phyloP scores from a whole-genome alignment of 2,113 vertebrate species.

The Mus spicilegus region DNA sequence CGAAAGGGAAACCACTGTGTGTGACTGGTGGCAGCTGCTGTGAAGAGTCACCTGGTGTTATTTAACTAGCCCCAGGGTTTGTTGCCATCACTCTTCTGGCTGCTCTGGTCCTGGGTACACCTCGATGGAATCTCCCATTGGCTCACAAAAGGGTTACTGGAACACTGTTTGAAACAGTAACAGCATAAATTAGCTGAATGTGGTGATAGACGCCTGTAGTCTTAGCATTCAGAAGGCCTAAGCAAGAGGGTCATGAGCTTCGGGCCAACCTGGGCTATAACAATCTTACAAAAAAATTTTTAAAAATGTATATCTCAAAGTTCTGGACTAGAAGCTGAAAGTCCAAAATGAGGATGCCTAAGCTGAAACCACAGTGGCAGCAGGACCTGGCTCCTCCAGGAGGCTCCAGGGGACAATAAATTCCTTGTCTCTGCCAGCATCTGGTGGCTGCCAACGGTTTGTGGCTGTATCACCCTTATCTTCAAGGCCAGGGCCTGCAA shows the following conservation, averaged over 20 bases:
- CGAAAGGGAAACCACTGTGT: constrained; percentile 27
- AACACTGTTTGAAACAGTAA: not conserved
- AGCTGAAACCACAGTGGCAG: not conserved
- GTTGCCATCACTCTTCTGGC: not conserved
- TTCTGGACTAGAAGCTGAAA: not conserved
- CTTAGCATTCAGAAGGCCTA: not conserved
- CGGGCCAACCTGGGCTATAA: not conserved
- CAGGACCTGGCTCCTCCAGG: not conserved
- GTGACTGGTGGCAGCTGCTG: not conserved
- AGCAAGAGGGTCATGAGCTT: not conserved
- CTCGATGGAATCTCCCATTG: not conserved
- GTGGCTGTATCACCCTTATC: not conserved
- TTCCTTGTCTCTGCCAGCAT: not conserved
- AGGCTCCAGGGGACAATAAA: not conserved
- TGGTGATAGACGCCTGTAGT: not conserved
- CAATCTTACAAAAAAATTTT: not conserved
- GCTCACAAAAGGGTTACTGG: not conserved
- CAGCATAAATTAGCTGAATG: not conserved
- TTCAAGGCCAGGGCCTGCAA: not conserved
- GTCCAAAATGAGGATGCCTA: not conserved
- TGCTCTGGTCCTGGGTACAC: not conserved
- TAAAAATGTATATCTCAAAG: not conserved
- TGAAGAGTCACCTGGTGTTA: not conserved
- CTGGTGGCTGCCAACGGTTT: not conserved
- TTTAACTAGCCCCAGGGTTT: not conserved